Evolutionary conservation across 2,797 vertebrate species (phyloP).

Genomic region (Myiotriccus ornatus): DNA sequence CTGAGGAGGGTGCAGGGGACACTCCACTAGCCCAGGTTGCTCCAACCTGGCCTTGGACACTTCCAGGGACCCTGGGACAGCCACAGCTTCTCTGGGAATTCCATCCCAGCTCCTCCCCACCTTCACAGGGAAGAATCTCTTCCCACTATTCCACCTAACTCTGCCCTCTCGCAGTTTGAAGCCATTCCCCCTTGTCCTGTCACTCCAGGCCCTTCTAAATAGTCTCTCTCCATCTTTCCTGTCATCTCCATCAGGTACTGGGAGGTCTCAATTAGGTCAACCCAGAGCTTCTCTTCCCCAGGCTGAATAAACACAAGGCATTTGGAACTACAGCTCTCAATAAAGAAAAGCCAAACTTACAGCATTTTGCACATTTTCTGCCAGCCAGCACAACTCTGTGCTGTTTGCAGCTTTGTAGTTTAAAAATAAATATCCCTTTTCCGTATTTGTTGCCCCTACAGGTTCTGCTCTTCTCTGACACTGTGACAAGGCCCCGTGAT

Average conservation of each 20-base stretch:
- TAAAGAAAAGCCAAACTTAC: not conserved
- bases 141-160: rapidly evolving
- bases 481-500: not conserved
- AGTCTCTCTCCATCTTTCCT: not conserved
- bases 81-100: not conserved
- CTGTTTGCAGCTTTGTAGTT: not conserved
- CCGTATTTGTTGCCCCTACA: not conserved
- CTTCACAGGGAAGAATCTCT: not conserved
- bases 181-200: not conserved
- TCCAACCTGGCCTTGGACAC: not conserved
- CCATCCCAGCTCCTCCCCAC: not conserved
- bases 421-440: not conserved
- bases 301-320: not conserved
- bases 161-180: not conserved
- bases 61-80: not conserved
- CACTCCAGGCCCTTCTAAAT: not conserved
- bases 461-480: not conserved
- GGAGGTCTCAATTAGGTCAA: not conserved
- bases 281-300: not conserved
- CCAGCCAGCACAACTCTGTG: not conserved
- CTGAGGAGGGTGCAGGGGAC: not conserved
- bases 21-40: rapidly evolving
- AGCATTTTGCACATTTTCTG: not conserved
- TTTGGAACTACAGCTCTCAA: not conserved
- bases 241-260: not conserved